Percentiles rank a stretch among this genome's conserved stretches.
Conservation (phyloP, 2,888 invertebrate genomes). For the Dexiosoma caninum region DNA sequence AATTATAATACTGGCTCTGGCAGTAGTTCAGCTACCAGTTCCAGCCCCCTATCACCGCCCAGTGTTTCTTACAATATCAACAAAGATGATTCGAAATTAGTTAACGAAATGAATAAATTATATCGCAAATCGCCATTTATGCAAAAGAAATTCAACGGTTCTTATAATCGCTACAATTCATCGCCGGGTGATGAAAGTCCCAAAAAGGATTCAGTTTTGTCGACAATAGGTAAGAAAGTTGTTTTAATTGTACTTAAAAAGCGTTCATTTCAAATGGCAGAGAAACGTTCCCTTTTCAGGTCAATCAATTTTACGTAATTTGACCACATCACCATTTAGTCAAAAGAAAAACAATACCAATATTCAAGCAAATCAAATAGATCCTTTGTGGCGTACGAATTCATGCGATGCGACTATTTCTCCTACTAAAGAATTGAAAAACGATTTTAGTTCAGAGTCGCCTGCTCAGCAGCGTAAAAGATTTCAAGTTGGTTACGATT, state of each 20-base stretch:
- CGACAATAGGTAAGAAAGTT: conserved; percentile 72
- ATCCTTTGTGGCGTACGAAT: conserved; percentile 67
- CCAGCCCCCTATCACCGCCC: conserved; percentile 66
- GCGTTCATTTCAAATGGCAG: too few species aligned
- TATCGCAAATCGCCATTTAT: conserved; percentile 77
- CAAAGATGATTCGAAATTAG: conserved; percentile 66
- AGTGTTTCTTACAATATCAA: conserved; percentile 52
- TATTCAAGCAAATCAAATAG: conserved; percentile 65
- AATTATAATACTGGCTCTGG: conserved; percentile 62
- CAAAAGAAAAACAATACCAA: conserved; percentile 74
- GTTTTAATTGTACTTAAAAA: background rate
- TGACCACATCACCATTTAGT: conserved; percentile 77
- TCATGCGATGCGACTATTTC: conserved; percentile 55
- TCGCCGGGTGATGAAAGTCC: conserved; percentile 72
- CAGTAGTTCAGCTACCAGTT: conserved; percentile 66
- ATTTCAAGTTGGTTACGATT: conserved; percentile 65
- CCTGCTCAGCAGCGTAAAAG: conserved; percentile 66
- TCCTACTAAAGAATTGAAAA: conserved; percentile 53
- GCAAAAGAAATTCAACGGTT: conserved; percentile 74
- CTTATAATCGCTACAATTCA: conserved; percentile 64
- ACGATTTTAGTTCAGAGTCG: conserved; percentile 44
- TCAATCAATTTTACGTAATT: conserved; percentile 76
- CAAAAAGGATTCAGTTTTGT: conserved; percentile 76
- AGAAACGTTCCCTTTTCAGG: conserved; percentile 65
- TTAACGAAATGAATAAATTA: conserved; percentile 71